Percentiles rank a stretch among this genome's conserved stretches.
Evolutionary conservation across 2,113 vertebrate genomes (phyloP).

Genomic region (Microtus ochrogaster): DNA sequence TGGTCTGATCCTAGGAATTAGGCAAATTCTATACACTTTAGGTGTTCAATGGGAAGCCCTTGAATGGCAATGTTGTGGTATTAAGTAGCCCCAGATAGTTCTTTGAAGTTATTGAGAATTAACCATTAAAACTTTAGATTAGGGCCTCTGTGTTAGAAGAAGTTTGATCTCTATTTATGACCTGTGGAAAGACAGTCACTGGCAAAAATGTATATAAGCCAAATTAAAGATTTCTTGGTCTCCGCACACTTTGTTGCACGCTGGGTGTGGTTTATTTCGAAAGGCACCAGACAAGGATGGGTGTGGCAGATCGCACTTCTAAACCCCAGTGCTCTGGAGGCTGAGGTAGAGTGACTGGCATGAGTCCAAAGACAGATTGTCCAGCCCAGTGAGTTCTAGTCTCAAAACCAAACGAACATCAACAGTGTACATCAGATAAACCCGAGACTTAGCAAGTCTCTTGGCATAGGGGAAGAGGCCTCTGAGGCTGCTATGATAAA

Average conservation of each 20-base stretch:
- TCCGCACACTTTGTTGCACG: neutral
- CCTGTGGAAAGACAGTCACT: neutral
- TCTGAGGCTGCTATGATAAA: neutral
- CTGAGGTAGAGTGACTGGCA: neutral
- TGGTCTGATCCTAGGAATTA: neutral
- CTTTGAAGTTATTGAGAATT: constrained; percentile 31
- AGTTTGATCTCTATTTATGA: neutral
- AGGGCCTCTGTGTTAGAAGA: neutral
- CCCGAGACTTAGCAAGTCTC: neutral
- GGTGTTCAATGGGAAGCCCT: neutral
- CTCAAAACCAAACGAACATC: neutral
- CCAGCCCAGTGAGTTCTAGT: neutral
- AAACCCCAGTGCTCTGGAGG: neutral
- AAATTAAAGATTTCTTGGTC: constrained; percentile 16
- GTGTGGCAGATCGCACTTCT: neutral
- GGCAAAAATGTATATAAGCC: neutral
- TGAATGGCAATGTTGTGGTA: neutral
- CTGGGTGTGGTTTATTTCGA: constrained; percentile 33
- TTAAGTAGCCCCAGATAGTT: neutral
- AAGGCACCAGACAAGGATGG: neutral
- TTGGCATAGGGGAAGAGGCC: neutral
- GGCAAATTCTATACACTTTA: neutral
- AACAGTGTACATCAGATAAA: neutral
- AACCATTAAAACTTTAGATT: constrained; percentile 4
- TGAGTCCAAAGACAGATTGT: neutral